Conservation (phyloP, 2,113 vertebrate genomes). For the Euleptes europaea region DNA sequence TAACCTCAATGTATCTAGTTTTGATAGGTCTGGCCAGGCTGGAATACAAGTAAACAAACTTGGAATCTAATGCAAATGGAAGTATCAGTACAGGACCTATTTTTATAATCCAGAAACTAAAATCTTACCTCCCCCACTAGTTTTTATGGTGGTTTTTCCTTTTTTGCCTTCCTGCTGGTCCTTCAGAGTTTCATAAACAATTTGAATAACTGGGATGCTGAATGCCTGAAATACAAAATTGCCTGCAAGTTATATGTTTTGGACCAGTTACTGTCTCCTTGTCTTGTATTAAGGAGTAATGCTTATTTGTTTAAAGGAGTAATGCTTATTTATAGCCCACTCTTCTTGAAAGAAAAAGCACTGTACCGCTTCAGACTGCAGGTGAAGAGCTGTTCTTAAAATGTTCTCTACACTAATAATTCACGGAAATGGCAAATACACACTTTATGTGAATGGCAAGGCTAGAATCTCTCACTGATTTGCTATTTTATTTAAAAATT, state of each 20-base stretch:
- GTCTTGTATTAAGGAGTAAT: not conserved
- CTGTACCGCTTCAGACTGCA: too few relatives aligned
- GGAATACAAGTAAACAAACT: not conserved
- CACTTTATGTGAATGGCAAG: too few relatives aligned
- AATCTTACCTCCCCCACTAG: slow-evolving; percentile 85
- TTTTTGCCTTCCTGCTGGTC: slow-evolving; percentile 96
- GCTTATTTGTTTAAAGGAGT: too few relatives aligned
- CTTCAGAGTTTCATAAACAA: slow-evolving; percentile 96
- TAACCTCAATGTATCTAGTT: not conserved
- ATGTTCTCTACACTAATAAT: too few relatives aligned
- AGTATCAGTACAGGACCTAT: not conserved
- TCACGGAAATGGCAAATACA: too few relatives aligned
- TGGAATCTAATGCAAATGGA: not conserved
- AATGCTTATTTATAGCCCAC: too few relatives aligned
- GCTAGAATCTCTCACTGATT: too few relatives aligned
- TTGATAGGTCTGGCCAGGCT: not conserved
- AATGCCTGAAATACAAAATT: slow-evolving; percentile 83
- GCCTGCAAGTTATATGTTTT: not conserved
- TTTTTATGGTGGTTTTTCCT: slow-evolving; percentile 89
- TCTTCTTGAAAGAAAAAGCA: too few relatives aligned
- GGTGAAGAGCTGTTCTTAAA: too few relatives aligned
- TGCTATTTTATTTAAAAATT: too few relatives aligned
- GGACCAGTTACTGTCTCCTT: not conserved
- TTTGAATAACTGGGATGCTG: slow-evolving; percentile 97
- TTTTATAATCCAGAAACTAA: not conserved